These are phyloP conservation scores for Planococcus citri DNA, from an alignment of 1,140 invertebrate species.

Conservation along the genomic window DNA sequence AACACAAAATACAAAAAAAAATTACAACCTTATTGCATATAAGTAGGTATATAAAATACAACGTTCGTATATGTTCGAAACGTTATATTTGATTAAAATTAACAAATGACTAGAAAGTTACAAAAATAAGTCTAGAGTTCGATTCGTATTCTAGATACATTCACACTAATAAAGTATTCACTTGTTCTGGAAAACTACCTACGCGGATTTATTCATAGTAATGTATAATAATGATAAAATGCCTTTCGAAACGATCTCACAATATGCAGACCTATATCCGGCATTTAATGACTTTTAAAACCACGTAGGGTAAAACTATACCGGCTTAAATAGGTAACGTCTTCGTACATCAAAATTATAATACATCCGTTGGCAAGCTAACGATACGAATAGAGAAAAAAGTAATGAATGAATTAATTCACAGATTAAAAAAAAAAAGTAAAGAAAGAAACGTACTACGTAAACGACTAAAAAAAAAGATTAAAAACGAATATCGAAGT, in stretches of 20 bases:
- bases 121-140: neutral
- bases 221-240: no score
- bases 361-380: neutral
- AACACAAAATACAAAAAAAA: neutral
- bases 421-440: no score
- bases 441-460: no score
- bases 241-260: no score
- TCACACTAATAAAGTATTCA: constrained; percentile 1
- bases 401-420: no score
- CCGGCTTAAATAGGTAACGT: neutral
- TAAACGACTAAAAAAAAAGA: no score
- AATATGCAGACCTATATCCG: no score
- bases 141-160: neutral
- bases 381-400: neutral
- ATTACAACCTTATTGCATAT: neutral
- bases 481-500: no score
- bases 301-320: no score
- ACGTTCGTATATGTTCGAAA: neutral
- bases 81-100: neutral
- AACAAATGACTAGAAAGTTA: neutral
- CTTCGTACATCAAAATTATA: neutral
- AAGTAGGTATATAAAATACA: no score
- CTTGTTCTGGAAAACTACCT: neutral
- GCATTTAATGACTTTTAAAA: no score
- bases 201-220: no score